Base-by-base conservation (phyloP, 2,113 vertebrate species). In the Orthochromis indermauri region DNA sequence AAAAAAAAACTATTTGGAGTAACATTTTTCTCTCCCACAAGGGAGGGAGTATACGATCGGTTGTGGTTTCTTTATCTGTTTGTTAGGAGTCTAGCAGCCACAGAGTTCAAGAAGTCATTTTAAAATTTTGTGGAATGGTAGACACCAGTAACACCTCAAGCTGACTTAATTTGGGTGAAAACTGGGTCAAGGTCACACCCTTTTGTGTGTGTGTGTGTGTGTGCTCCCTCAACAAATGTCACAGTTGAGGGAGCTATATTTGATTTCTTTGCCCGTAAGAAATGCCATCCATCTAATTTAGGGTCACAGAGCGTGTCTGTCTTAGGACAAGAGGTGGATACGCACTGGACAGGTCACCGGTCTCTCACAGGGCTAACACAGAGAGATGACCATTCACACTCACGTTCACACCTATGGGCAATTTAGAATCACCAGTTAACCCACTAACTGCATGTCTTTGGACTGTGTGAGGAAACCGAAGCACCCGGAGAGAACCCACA, bases 401-500 rank as follows among this genome's bases (percentile, higher is more conserved):
- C 33, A 66, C 4, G 3, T 37, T 68, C 19, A 68, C 33, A 66
- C 4, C 31, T 66, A 66, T 37, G 17, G 31, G 6, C 3, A 66
- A 66, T 66, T 37, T 21, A 66, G 61, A 66, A 21, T 21, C 61
- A 68, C 33, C 33, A 68, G 0, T 37, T 68, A 68, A 33, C 61
- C 61, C 61, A 37, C 61, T 37, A 37, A 37, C 61, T 21, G 33
- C 19, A 68, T 68, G 61, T 68, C 33, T 37, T 68, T 68, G 19
- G 0, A n/a, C 31, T 66, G 61, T 66, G 61, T 7, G 61, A 68
- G 61, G 33, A 37, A 37, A 0, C 63, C 33, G 0, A 31, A 37
- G 19, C 63, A 68, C 11, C 61, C 0, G 4, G 63, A 37, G 7
- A 21, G 61, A 68, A 68, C 61, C 61, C 61, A 68, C 11, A 31